Base-by-base conservation (phyloP, 2,113 vertebrate genomes). In the Gymnobelideus leadbeateri region DNA sequence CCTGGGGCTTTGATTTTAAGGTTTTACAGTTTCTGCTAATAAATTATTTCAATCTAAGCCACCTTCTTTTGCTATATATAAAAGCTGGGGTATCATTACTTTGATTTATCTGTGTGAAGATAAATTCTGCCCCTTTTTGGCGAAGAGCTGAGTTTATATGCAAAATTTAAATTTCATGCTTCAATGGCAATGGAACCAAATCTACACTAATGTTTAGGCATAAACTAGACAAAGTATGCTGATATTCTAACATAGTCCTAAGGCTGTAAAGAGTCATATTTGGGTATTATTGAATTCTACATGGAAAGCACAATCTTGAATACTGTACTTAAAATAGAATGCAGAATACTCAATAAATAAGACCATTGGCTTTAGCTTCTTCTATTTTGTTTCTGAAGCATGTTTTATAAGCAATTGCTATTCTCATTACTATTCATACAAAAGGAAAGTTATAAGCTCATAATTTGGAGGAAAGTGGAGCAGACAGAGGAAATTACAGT, bases 331-430 rank as follows among this genome's bases (percentile, higher is more conserved):
- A 77, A 61, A 84, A 37, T 89, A 50, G 68, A 51, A 90, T n/a
- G 16, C n/a, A 24, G 31, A 55, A 96, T 53, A 92, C 57, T 53
- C 96, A 90, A 95, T 96, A 96, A 97, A 96, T 94, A 96, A 92
- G 92, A 77, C 50, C 0, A 11, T 9, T 61, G 53, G 93, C 92
- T 97, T 92, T 21, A 25, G 89, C 68, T 50, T 94, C 89, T 90
- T 91, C 68, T 96, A 89, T 61, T 96, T 93, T 94, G 92, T 89
- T 97, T 96, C 94, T 96, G 54, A 61, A 94, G 94, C 91, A 92
- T 51, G 96, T 93, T 93, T 97, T 96, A 94, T 96, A 94, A 96
- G 97, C 96, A 97, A 96, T 97, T 94, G 96, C 95, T 96, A 95
- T 96, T 94, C 95, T 84, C 91, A 96, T 96, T 94, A 96, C 91